Percentiles rank a stretch among this genome's conserved stretches.
Evolutionary conservation across 2,888 invertebrate species (phyloP).

Genomic region (Altica lythri): DNA sequence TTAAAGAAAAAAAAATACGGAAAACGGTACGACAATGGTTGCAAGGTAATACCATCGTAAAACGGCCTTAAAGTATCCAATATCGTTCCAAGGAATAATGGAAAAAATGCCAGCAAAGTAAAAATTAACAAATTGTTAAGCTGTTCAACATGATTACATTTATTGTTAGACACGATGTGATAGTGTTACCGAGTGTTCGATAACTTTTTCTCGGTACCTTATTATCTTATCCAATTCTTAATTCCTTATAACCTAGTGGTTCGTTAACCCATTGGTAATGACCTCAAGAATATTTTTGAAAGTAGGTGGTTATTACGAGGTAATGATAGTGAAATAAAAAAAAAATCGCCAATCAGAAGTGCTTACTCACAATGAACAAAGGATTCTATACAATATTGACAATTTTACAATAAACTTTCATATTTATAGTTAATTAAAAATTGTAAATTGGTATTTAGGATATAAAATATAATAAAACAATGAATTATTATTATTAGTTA

Average conservation of each 20-base stretch:
- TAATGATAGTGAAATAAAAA: too few species aligned
- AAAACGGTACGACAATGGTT: slow-evolving; percentile 1
- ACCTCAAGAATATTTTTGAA: slow-evolving; percentile 25
- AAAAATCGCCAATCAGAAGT: too few species aligned
- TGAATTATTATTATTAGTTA: too few species aligned
- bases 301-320: too few species aligned
- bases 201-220: slow-evolving; percentile 32
- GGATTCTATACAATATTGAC: too few species aligned
- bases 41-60: slow-evolving; percentile 10
- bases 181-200: slow-evolving; percentile 19
- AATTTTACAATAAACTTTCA: too few species aligned
- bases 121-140: slow-evolving; percentile 11
- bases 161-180: slow-evolving; percentile 1
- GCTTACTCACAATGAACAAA: too few species aligned
- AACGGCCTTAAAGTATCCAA: slow-evolving; percentile 14
- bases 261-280: slow-evolving; percentile 39
- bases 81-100: slow-evolving; percentile 13
- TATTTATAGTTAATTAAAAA: too few species aligned
- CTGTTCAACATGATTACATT: slow-evolving; percentile 3
- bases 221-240: slow-evolving; percentile 36
- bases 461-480: too few species aligned
- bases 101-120: slow-evolving; percentile 12
- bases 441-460: too few species aligned
- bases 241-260: slow-evolving; percentile 28
- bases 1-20: too few species aligned